Percentiles rank a stretch among this genome's conserved stretches.
These are phyloP conservation scores for Mesembrinibis cayennensis DNA, from an alignment of 2,113 vertebrate genomes.

Conservation along the genomic window DNA sequence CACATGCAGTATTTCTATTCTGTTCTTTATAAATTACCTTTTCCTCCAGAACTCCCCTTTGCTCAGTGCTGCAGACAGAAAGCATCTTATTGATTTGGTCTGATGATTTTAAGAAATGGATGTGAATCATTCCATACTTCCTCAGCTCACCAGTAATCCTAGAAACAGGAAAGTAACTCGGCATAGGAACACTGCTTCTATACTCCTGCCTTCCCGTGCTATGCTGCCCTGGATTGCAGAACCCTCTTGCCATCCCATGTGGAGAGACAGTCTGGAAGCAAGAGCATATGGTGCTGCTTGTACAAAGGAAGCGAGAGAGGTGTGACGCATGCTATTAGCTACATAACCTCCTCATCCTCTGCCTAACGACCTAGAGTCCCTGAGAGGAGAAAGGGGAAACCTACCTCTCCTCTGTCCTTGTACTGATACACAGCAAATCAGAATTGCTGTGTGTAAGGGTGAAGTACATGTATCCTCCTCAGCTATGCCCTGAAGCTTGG, in stretches of 20 bases:
- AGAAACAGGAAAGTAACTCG: neutral
- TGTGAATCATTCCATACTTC: neutral
- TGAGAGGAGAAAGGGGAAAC: neutral
- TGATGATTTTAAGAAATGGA: neutral
- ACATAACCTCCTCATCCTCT: neutral
- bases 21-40: neutral
- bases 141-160: neutral
- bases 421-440: neutral
- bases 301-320: fast-evolving
- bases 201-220: neutral
- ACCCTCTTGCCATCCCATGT: neutral
- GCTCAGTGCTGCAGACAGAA: neutral
- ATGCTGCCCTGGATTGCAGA: neutral
- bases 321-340: neutral
- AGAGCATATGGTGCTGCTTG: neutral
- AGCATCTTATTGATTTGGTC: neutral
- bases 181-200: neutral
- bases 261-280: neutral
- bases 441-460: neutral
- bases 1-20: neutral
- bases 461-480: neutral
- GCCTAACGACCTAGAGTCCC: neutral
- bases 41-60: neutral
- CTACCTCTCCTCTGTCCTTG: neutral
- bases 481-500: neutral